A percentile compares a stretch with the other conserved stretches of the same genome.
These are phyloP conservation scores for Protophormia terraenovae DNA, from an alignment of 2,888 invertebrate genomes.

Conservation along the genomic window DNA sequence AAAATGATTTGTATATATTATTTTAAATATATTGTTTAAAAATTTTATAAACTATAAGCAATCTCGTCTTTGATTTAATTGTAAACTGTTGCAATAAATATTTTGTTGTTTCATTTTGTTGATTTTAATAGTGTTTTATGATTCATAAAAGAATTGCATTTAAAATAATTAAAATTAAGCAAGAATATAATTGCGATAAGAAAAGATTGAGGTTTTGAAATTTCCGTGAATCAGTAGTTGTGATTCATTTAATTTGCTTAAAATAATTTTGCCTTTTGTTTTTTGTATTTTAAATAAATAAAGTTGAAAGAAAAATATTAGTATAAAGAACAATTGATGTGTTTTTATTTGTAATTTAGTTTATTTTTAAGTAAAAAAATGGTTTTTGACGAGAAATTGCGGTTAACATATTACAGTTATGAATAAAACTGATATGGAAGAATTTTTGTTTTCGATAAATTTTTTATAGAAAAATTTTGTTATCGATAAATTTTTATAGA, in stretches of 20 bases:
- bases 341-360: background rate
- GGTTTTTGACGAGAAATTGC: background rate
- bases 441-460: too few species aligned
- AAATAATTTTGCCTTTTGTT: background rate
- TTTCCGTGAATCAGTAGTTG: constrained; percentile 36
- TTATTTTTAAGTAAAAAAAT: background rate
- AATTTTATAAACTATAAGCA: constrained; percentile 23
- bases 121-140: background rate
- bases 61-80: background rate
- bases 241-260: constrained; percentile 42
- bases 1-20: background rate
- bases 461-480: too few species aligned
- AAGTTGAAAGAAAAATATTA: background rate
- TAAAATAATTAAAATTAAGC: constrained; percentile 13
- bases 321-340: background rate
- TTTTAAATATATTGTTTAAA: background rate
- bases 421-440: too few species aligned
- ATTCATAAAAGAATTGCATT: constrained; percentile 2
- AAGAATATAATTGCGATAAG: constrained; percentile 44
- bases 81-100: constrained; percentile 4
- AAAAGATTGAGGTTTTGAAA: constrained; percentile 50
- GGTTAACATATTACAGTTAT: too few species aligned
- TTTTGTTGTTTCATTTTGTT: constrained; percentile 14
- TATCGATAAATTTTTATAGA: too few species aligned
- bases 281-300: background rate